phyloP scores from a whole-genome alignment of 1,140 invertebrate genomes.

The Drosophila sucinea region DNA sequence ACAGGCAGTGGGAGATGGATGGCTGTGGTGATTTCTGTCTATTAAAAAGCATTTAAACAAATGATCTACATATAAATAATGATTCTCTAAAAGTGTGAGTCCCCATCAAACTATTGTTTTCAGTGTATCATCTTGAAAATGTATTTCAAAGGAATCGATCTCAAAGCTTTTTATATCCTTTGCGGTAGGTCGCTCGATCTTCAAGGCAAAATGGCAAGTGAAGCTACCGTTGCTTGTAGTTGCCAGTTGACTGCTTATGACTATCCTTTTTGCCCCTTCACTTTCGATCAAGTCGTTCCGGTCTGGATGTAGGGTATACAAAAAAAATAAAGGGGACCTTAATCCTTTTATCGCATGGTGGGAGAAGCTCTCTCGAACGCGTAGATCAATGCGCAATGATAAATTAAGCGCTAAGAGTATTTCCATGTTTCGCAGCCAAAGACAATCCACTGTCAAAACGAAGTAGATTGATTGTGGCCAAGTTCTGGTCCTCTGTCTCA shows the following conservation, averaged over 20 bases:
- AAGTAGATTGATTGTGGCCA: slow-evolving; percentile 78
- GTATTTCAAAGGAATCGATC: background rate
- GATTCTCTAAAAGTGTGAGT: slow-evolving; percentile 42
- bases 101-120: background rate
- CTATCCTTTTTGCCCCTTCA: slow-evolving; percentile 29
- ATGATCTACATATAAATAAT: slow-evolving; percentile 43
- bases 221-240: slow-evolving; percentile 69
- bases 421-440: slow-evolving; percentile 71
- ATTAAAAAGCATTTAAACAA: slow-evolving; percentile 80
- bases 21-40: slow-evolving; percentile 68
- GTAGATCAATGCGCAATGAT: slow-evolving; percentile 82
- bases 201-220: slow-evolving; percentile 49
- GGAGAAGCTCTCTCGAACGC: slow-evolving; percentile 40
- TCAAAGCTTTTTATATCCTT: no score
- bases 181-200: slow-evolving; percentile 48
- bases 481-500: slow-evolving; percentile 11
- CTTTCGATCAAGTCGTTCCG: slow-evolving; percentile 35
- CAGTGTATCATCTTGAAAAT: background rate
- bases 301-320: slow-evolving; percentile 32
- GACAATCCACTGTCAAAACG: slow-evolving; percentile 78
- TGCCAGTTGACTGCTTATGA: slow-evolving; percentile 9
- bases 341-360: slow-evolving; percentile 73
- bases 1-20: slow-evolving; percentile 41
- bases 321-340: slow-evolving; percentile 36
- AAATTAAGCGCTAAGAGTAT: slow-evolving; percentile 82